Evolutionary conservation across 2,113 vertebrate species (phyloP).

Genomic region (Petroica traversi): DNA sequence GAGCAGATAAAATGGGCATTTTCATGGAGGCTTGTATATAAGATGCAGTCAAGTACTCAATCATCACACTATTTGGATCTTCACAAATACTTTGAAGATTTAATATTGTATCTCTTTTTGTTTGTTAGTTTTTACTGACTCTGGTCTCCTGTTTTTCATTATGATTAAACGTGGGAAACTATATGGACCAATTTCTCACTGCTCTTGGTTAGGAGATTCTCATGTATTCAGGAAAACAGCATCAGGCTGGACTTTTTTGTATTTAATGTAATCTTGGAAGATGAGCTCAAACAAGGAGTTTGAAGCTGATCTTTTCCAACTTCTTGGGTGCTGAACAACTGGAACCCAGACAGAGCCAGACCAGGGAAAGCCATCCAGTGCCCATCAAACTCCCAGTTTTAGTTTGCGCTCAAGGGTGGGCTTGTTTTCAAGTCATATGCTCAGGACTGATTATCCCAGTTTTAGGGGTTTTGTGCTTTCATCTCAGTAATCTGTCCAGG

Average conservation of each 20-base stretch:
- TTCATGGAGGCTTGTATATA: background rate
- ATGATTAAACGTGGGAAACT: background rate
- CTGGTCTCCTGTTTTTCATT: background rate
- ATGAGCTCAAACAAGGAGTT: background rate
- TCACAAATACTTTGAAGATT: background rate
- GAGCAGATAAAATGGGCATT: background rate
- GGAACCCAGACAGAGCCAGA: background rate
- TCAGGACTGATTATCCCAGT: background rate
- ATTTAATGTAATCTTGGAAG: background rate
- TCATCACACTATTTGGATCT: background rate
- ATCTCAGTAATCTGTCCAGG: background rate
- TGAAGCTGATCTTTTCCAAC: background rate
- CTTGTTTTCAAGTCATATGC: background rate
- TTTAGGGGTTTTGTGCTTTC: background rate
- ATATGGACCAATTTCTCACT: background rate
- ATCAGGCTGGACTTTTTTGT: background rate
- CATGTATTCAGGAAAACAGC: background rate
- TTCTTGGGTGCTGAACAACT: background rate
- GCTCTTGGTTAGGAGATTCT: background rate
- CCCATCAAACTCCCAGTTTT: background rate
- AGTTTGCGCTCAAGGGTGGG: fast-evolving
- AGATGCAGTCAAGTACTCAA: background rate
- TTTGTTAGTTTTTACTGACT: background rate
- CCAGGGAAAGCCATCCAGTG: background rate
- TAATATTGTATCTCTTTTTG: background rate